These are phyloP conservation scores for Polyodon spathula DNA, from an alignment of 2,113 vertebrate genomes.

Conservation along the genomic window DNA sequence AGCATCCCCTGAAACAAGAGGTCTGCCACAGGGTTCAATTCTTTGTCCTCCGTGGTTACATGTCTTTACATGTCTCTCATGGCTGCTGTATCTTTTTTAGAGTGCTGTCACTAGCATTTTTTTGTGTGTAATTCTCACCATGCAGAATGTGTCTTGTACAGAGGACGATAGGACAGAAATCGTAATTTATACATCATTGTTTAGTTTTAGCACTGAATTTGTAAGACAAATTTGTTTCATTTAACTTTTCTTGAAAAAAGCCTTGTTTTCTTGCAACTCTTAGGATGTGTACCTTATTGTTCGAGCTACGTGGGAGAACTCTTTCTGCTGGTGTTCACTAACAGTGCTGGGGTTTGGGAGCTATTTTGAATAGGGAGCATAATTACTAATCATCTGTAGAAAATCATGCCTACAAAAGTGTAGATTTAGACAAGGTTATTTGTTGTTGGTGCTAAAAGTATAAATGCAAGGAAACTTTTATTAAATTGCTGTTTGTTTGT, in stretches of 20 bases:
- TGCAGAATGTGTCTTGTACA: no score
- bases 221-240: neutral
- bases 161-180: no score
- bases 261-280: neutral
- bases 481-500: neutral
- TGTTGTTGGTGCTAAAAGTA: neutral
- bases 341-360: neutral
- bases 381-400: neutral
- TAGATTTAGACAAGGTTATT: neutral
- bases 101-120: no score
- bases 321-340: neutral
- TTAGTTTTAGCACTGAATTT: neutral
- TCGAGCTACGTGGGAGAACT: neutral
- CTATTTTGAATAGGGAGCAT: neutral
- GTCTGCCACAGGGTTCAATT: no score
- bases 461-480: neutral
- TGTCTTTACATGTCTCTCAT: no score
- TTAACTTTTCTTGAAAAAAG: neutral
- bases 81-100: no score
- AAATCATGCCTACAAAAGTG: neutral
- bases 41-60: no score
- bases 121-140: no score
- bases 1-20: no score
- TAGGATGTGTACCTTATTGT: neutral
- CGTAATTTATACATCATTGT: neutral